These are phyloP conservation scores for Neosilurus hyrtlii DNA, from an alignment of 2,797 vertebrate species.

Conservation along the genomic window DNA sequence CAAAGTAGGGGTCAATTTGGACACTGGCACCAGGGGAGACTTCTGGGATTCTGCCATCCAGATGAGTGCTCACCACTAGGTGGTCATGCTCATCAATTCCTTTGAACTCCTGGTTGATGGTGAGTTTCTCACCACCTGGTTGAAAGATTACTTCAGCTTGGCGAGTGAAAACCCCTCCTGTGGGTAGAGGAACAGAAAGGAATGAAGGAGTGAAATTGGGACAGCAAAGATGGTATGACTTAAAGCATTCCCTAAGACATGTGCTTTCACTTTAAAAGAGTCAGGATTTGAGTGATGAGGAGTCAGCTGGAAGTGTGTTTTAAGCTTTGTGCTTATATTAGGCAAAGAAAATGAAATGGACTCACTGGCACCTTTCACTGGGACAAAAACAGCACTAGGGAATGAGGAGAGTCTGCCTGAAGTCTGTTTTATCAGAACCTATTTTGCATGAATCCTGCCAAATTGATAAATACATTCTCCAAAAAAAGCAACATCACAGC, in stretches of 20 bases:
- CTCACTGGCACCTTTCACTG: neutral
- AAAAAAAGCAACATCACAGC: no score
- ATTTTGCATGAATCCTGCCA: neutral
- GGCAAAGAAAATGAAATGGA: conserved; percentile 9
- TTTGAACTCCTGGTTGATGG: conserved; percentile 81
- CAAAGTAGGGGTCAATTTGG: conserved; percentile 82
- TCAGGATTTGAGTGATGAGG: conserved; percentile 10
- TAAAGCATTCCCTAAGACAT: conserved; percentile 26
- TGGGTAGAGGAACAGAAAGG: neutral
- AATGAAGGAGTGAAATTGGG: neutral
- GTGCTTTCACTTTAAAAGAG: conserved; percentile 41
- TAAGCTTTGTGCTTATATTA: conserved; percentile 6
- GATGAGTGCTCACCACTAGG: conserved; percentile 83
- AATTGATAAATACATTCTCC: neutral
- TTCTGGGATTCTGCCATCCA: conserved; percentile 82
- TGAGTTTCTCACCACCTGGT: conserved; percentile 79
- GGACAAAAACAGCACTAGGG: neutral
- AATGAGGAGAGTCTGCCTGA: neutral
- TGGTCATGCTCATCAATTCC: conserved; percentile 91
- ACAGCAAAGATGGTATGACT: conserved; percentile 7
- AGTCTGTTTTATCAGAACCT: neutral
- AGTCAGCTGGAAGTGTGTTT: conserved; percentile 44
- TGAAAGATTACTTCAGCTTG: conserved; percentile 86
- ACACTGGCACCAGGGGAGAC: conserved; percentile 74
- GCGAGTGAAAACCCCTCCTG: conserved; percentile 85